A percentile compares a stretch with the other conserved stretches of the same genome.
phyloP scores from a whole-genome alignment of 2,113 vertebrate species.

The Pelodiscus sinensis region DNA sequence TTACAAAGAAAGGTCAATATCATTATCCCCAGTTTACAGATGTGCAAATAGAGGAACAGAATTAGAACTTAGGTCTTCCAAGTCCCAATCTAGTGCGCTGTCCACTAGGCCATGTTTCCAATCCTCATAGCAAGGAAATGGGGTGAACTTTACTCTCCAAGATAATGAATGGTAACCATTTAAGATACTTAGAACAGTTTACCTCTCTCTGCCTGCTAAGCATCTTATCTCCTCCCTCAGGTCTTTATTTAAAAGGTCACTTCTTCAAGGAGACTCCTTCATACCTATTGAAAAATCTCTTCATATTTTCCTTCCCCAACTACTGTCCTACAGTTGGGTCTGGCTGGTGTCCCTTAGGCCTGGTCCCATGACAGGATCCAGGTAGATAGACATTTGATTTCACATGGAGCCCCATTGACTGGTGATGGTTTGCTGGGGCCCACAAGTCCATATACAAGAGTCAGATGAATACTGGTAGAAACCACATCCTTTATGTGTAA shows the following conservation, averaged over 20 bases:
- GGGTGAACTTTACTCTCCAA: background rate
- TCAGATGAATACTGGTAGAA: background rate
- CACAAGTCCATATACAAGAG: rapidly evolving
- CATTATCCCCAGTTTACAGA: background rate
- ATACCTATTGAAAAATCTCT: background rate
- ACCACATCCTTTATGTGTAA: rapidly evolving
- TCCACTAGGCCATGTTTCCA: background rate
- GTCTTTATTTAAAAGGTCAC: constrained; percentile 11
- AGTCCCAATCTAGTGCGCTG: background rate
- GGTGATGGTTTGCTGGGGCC: background rate
- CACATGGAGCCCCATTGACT: background rate
- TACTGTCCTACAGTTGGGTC: background rate
- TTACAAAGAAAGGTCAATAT: background rate
- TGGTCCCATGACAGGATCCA: background rate
- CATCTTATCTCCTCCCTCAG: background rate
- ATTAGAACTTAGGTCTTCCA: background rate
- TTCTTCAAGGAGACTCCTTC: background rate
- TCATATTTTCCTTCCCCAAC: background rate
- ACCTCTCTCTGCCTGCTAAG: constrained; percentile 9
- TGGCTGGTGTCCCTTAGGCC: background rate
- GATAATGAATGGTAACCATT: background rate
- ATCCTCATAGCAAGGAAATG: background rate
- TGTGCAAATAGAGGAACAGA: background rate
- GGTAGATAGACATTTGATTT: background rate
- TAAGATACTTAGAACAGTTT: background rate